These are phyloP conservation scores for Hydropsyche tenuis DNA, from an alignment of 1,140 invertebrate species.

Conservation along the genomic window DNA sequence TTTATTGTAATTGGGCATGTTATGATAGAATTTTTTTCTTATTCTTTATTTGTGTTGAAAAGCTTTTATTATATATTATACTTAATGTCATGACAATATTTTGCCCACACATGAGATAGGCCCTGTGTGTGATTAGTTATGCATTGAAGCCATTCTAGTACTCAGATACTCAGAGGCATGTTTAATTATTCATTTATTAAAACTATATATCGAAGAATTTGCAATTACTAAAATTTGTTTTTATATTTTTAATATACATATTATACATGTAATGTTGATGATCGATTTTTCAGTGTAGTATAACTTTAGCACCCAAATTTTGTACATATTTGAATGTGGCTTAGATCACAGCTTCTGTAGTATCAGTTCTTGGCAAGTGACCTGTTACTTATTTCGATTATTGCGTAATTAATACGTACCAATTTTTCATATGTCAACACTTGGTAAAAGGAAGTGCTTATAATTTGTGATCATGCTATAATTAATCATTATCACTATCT, in stretches of 20 bases:
- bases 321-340: slow-evolving; percentile 51
- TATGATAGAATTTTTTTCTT: no score
- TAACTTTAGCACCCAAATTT: slow-evolving; percentile 50
- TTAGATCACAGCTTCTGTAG: slow-evolving; percentile 51
- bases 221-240: slow-evolving; percentile 42
- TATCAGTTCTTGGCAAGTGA: slow-evolving; percentile 50
- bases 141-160: slow-evolving; percentile 39
- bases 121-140: slow-evolving; percentile 39
- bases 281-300: slow-evolving; percentile 50
- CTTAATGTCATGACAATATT: no score
- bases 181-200: slow-evolving; percentile 47
- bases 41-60: neutral
- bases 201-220: slow-evolving; percentile 38
- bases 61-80: no score
- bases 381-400: slow-evolving; percentile 48
- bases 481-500: slow-evolving; percentile 51
- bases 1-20: neutral
- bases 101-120: slow-evolving; percentile 5
- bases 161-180: slow-evolving; percentile 46
- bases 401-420: slow-evolving; percentile 49
- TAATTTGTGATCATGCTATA: slow-evolving; percentile 50
- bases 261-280: slow-evolving; percentile 50
- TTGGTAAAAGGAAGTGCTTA: slow-evolving; percentile 50
- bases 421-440: slow-evolving; percentile 44
- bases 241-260: slow-evolving; percentile 24